These are phyloP conservation scores for Halesus radiatus DNA, from an alignment of 1,140 invertebrate species.

Conservation along the genomic window DNA sequence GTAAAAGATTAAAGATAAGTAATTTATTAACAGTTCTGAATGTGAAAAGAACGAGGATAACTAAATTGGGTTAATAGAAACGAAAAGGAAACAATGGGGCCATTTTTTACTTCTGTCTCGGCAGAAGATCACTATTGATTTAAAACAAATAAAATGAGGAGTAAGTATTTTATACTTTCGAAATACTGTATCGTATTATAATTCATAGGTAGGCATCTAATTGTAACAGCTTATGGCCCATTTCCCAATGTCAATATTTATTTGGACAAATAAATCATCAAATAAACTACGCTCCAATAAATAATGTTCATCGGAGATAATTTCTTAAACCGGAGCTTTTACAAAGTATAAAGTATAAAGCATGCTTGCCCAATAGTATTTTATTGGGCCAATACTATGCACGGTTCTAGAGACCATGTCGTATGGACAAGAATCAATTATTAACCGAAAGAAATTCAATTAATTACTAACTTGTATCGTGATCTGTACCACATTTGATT, in stretches of 20 bases:
- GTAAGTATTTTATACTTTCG: background rate
- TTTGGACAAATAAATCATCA: constrained; percentile 21
- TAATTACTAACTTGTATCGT: background rate
- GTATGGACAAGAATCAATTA: background rate
- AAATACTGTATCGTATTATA: background rate
- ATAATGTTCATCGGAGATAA: background rate
- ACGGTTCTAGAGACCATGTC: background rate
- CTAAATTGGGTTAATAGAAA: no score
- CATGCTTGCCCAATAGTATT: no score
- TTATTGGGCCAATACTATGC: no score
- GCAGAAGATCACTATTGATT: no score
- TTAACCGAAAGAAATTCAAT: constrained; percentile 1
- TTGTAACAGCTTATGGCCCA: background rate
- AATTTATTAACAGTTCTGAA: no score
- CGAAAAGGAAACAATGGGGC: no score
- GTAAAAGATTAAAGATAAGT: no score
- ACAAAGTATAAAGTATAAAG: background rate
- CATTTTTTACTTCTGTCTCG: no score
- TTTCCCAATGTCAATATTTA: constrained; percentile 10
- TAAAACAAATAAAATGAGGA: no score
- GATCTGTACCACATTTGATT: background rate
- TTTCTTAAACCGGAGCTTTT: background rate
- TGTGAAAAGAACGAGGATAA: no score
- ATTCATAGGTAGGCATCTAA: background rate
- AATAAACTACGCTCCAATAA: constrained; percentile 8